Evolutionary conservation across 2,797 vertebrate species (phyloP).

Genomic region (Valencia hispanica): DNA sequence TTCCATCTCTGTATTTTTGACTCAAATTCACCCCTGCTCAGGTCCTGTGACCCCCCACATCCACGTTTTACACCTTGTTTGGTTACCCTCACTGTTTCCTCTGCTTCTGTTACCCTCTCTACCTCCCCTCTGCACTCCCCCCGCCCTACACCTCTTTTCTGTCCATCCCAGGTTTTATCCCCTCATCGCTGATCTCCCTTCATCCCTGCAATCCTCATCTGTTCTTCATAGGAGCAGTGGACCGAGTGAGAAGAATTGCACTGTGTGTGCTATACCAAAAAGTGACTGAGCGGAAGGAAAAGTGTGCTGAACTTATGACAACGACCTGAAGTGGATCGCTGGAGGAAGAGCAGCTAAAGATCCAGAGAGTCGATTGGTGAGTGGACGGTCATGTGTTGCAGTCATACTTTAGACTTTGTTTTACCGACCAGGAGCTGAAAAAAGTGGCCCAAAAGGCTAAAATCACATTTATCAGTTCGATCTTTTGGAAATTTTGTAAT

Average conservation of each 20-base stretch:
- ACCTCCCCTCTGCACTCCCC: background rate
- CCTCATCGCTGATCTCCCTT: slow-evolving; percentile 85
- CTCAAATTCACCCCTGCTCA: slow-evolving; percentile 51
- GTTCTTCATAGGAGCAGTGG: slow-evolving; percentile 75
- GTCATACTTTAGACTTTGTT: background rate
- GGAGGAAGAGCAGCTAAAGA: slow-evolving; percentile 50
- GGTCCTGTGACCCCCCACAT: slow-evolving; percentile 63
- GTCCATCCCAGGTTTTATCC: slow-evolving; percentile 81
- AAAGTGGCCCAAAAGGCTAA: slow-evolving; percentile 1
- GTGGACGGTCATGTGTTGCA: slow-evolving; percentile 44
- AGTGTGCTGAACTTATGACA: slow-evolving; percentile 60
- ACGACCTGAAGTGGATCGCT: slow-evolving; percentile 27
- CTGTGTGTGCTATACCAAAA: slow-evolving; percentile 53
- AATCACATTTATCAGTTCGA: background rate
- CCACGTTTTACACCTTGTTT: slow-evolving; percentile 71
- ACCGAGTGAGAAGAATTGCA: slow-evolving; percentile 58
- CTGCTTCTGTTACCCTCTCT: slow-evolving; percentile 42
- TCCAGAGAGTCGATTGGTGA: slow-evolving; percentile 60
- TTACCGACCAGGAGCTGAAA: background rate
- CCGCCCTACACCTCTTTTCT: slow-evolving; percentile 46
- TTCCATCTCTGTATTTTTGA: slow-evolving; percentile 69
- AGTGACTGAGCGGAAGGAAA: slow-evolving; percentile 65
- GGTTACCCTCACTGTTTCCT: slow-evolving; percentile 46
- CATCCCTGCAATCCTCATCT: slow-evolving; percentile 86
- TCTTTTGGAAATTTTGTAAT: background rate